These are phyloP conservation scores for Chondrilla cf. caribensis DNA, from an alignment of 37 sponge, comb jelly and placozoan genomes.

Conservation along the genomic window DNA sequence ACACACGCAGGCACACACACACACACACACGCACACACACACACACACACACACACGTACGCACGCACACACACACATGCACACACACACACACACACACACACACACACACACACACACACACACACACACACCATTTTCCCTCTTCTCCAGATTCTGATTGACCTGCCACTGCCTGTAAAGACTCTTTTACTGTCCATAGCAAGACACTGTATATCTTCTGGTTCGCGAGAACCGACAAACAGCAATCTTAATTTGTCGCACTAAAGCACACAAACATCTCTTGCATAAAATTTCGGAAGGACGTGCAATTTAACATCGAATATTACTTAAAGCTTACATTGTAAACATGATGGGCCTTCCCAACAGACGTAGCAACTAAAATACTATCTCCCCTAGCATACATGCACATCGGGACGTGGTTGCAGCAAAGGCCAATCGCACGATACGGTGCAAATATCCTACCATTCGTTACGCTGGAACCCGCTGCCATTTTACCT, in stretches of 20 bases:
- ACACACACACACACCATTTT: neutral
- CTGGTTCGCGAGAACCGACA: slow-evolving; percentile 46
- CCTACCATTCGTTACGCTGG: slow-evolving; percentile 24
- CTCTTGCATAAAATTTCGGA: too few species aligned
- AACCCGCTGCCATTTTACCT: neutral
- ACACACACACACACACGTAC: too few species aligned
- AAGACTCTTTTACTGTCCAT: slow-evolving; percentile 38
- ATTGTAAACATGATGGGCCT: slow-evolving; percentile 68
- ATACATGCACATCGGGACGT: slow-evolving; percentile 58
- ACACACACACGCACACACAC: too few species aligned
- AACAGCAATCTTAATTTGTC: slow-evolving; percentile 65
- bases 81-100: too few species aligned
- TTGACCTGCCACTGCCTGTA: slow-evolving; percentile 34
- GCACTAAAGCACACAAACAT: slow-evolving; percentile 47
- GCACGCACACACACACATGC: too few species aligned
- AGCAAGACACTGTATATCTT: slow-evolving; percentile 53
- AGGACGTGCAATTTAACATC: neutral
- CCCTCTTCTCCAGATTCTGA: slow-evolving; percentile 66
- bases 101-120: too few species aligned
- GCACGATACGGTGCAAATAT: slow-evolving; percentile 79
- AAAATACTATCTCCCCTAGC: slow-evolving; percentile 49
- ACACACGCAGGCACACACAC: too few species aligned
- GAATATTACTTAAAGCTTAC: slow-evolving; percentile 37
- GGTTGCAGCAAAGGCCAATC: slow-evolving; percentile 79
- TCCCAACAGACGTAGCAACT: slow-evolving; percentile 67